A percentile compares a stretch with the other conserved stretches of the same genome.
phyloP scores from a whole-genome alignment of 1,140 invertebrate genomes.

The Caenorhabditis brenneri region DNA sequence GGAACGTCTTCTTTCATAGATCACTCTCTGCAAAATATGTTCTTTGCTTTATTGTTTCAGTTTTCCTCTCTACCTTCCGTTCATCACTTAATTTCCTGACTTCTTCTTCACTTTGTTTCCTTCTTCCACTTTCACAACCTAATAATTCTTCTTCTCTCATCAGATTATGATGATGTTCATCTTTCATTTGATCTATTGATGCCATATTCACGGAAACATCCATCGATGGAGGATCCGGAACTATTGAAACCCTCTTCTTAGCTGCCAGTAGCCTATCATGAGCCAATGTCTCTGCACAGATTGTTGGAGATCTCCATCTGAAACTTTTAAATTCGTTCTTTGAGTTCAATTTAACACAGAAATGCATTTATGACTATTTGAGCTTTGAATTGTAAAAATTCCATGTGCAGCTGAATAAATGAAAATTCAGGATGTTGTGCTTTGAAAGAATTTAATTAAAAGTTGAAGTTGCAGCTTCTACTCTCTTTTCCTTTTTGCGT shows the following conservation, averaged over 20 bases:
- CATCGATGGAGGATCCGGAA: slow-evolving; percentile 56
- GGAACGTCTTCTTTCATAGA: slow-evolving; percentile 28
- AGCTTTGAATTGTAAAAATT: neutral
- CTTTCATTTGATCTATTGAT: slow-evolving; percentile 47
- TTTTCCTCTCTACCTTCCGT: neutral
- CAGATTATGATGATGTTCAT: slow-evolving; percentile 52
- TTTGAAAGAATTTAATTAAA: slow-evolving; percentile 35
- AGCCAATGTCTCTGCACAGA: slow-evolving; percentile 56
- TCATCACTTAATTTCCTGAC: slow-evolving; percentile 54
- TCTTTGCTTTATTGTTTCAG: neutral
- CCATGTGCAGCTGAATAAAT: slow-evolving; percentile 2
- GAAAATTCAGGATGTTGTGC: neutral
- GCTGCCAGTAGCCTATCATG: slow-evolving; percentile 51
- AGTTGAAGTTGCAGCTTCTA: neutral
- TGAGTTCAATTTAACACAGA: neutral
- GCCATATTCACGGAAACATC: slow-evolving; percentile 50
- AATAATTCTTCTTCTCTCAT: slow-evolving; percentile 42
- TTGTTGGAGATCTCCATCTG: slow-evolving; percentile 56
- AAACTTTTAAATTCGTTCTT: neutral
- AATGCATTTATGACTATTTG: neutral
- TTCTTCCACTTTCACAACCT: neutral
- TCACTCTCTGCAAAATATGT: slow-evolving; percentile 24
- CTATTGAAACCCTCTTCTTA: slow-evolving; percentile 55
- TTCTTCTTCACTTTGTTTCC: slow-evolving; percentile 47
- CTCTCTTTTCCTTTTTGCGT: neutral